Evolutionary conservation across 2,888 invertebrate species (phyloP), one percentile per base, ranked within the genome.

Genomic region (Cyrtodaria siliqua): DNA sequence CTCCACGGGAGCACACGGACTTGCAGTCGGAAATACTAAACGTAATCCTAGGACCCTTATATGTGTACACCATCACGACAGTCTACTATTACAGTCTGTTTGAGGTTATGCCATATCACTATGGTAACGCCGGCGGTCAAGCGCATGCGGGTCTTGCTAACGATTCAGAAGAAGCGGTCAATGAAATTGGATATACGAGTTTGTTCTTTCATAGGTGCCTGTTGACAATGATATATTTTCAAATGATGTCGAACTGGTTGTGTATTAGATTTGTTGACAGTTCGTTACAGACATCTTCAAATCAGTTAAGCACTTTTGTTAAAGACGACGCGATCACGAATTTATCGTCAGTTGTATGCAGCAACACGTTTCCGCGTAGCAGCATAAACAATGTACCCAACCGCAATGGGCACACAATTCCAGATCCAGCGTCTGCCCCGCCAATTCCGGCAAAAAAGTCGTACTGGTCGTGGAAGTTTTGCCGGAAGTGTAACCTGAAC

Each of bases 381-480:
- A 26, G 40, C 14, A 38, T 1, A 20, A 16, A n/a, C 26, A 27
- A 3, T 8, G 14, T 8, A 9, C 18, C 14, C 16, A 49, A 26
- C 40, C n/a, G n/a, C 12, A 26, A 2, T 18, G 27, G 1, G n/a
- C 29, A 42, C 16, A 33, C 49, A 2, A 59, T 59, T 52, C 64
- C 64, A 2, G 59, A 40, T 2, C 63, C 63, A n/a, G 16, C 23
- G 4, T 59, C 64, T 14, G 71, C 64, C 12, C 71, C 63, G 26
- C 42, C 40, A 3, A 16, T 20, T 20, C 47, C 71, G 2, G 61
- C 68, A 18, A 81, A 84, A 12, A 87, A 87, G 53, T 88, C 90
- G 0, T 91, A 91, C 75, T 91, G 91, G 91, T 87, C 90, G 8
- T 91, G 92, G 91, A 86, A 85, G 38, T 86, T 86, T 0, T 92